Evolutionary conservation across 1,140 invertebrate genomes (phyloP), one percentile per base, ranked within the genome.

Genomic region (Thaumetopoea pityocampa): DNA sequence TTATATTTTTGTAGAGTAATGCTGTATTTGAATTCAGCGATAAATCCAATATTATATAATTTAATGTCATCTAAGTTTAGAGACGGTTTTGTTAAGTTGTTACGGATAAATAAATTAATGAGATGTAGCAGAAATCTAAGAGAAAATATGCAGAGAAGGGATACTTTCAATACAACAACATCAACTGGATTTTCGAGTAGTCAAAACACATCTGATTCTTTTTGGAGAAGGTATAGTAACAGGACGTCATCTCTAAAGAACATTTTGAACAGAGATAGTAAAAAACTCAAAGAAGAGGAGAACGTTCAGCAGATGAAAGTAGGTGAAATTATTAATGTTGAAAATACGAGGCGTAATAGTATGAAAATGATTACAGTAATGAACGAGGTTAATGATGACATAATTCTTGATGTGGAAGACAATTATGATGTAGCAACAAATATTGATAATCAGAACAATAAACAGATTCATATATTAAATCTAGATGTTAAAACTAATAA

Each of bases 31-130:
- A 96, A 96, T 69, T 96, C 94, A 3, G 94, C 94, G 12, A 90
- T 96, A 40, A 97, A 96, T 83, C 95, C 95, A 2, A 94, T 96
- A 52, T 86, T 96, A 7, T 96, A 97, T 80, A 94, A 94, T 71
- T 86, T 95, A 6, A 95, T 95, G 92, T 96, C 94, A n/a, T 94
- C 93, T 0, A 96, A 96, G 77, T 97, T 96, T 81, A 88, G 95
- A 5, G 90, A 91, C 8, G 94, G 94, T 0, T 96, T 96, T 59
- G 79, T 91, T 4, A 90, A 88, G 29, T 59, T 93, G 24, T 85
- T 90, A 15, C 77, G 52, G 34, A 72, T 86, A 29, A 86, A 85
- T 53, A 85, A 78, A 37, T 45, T 86, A 22, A 82, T 84, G 67
- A 72, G 61, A 29, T 86, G 67, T 52, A 63, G 70, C 7, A 74